phyloP scores from a whole-genome alignment of 2,888 invertebrate genomes.

The Xanthia icteritia region DNA sequence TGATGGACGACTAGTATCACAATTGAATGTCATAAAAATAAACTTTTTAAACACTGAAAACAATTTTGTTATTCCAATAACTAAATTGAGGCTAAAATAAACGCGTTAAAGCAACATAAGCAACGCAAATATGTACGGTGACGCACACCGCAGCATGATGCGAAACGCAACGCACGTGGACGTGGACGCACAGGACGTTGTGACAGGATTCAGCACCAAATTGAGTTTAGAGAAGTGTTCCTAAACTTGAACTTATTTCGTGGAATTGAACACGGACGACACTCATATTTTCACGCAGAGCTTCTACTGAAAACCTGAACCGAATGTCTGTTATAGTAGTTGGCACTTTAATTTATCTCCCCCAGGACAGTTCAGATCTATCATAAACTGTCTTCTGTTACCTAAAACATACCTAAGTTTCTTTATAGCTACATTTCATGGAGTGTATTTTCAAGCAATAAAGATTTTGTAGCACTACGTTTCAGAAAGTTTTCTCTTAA shows the following conservation, averaged over 20 bases:
- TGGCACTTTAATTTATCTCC: slow-evolving; percentile 42
- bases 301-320: slow-evolving; percentile 30
- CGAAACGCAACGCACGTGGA: neutral
- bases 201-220: neutral
- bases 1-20: slow-evolving; percentile 41
- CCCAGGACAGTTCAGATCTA: neutral
- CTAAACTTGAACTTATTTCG: neutral
- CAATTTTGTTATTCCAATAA: neutral
- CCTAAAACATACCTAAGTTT: neutral
- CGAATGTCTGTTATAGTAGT: slow-evolving; percentile 33
- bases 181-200: rapidly evolving
- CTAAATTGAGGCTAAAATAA: neutral
- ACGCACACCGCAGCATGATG: neutral
- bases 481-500: neutral
- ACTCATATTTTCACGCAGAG: slow-evolving; percentile 17
- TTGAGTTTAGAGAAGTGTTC: neutral
- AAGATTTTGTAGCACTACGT: neutral
- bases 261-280: slow-evolving; percentile 3
- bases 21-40: slow-evolving; percentile 37
- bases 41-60: neutral
- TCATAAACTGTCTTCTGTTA: slow-evolving; percentile 7
- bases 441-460: slow-evolving; percentile 12
- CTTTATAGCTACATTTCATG: neutral
- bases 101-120: neutral
- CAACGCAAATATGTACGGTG: neutral